Percentiles rank a stretch among this genome's conserved stretches.
These are phyloP conservation scores for Folsomia candida DNA, from an alignment of 2,888 invertebrate species.

Conservation along the genomic window DNA sequence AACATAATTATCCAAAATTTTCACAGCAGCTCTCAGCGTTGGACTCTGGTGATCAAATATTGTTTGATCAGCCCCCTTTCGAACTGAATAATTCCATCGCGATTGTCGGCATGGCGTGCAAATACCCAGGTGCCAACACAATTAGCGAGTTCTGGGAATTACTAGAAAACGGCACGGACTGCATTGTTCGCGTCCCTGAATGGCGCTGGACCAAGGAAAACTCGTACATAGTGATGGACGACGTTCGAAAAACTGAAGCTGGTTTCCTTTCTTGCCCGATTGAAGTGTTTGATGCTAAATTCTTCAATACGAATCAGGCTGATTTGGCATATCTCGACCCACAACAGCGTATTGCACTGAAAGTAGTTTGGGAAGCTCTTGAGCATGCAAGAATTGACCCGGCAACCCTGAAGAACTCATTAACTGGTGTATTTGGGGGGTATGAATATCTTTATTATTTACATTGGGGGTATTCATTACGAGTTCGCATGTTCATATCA, in stretches of 20 bases:
- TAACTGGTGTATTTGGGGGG: slow-evolving; percentile 7
- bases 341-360: no score
- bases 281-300: no score
- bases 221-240: neutral
- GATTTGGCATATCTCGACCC: no score
- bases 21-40: no score
- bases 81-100: slow-evolving; percentile 24
- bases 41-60: no score
- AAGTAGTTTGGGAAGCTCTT: no score
- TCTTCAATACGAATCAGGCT: slow-evolving; percentile 25
- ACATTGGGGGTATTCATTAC: no score
- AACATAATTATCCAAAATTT: no score
- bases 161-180: slow-evolving; percentile 10
- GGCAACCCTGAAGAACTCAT: neutral
- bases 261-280: slow-evolving; percentile 20
- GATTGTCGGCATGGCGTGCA: slow-evolving; percentile 23
- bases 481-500: no score
- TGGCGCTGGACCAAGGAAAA: slow-evolving; percentile 24
- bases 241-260: slow-evolving; percentile 20
- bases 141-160: slow-evolving; percentile 22
- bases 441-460: no score
- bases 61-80: no score
- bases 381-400: slow-evolving; percentile 8
- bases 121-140: slow-evolving; percentile 16
- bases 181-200: slow-evolving; percentile 13